phyloP scores from a whole-genome alignment of 2,113 vertebrate genomes.

The Geococcyx californianus region DNA sequence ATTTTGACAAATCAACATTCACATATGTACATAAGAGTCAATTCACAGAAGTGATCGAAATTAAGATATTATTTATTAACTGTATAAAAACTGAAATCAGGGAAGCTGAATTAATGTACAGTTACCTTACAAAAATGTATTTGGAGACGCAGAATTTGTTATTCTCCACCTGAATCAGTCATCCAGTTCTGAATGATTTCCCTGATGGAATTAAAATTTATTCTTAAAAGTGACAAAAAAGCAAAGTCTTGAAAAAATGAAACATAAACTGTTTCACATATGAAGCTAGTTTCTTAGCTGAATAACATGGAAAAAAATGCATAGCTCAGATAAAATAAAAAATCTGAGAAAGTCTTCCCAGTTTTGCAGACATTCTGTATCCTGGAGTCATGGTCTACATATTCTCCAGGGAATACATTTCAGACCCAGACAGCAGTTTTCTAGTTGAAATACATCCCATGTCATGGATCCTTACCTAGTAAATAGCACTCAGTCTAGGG shows the following conservation, averaged over 20 bases:
- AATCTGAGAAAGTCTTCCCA: neutral
- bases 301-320: neutral
- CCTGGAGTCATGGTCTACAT: neutral
- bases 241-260: neutral
- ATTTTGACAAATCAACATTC: neutral
- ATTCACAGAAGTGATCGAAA: neutral
- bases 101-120: neutral
- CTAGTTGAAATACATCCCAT: neutral
- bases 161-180: neutral
- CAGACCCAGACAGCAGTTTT: neutral
- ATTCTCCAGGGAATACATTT: neutral
- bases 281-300: neutral
- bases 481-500: neutral
- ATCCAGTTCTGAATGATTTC: neutral
- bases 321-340: neutral
- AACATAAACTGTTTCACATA: neutral
- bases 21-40: neutral
- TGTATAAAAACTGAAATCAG: neutral
- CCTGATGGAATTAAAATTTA: neutral
- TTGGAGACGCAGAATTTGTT: accelerated
- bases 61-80: neutral
- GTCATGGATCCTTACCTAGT: neutral
- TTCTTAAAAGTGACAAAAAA: neutral
- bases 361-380: neutral
- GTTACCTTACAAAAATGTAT: neutral